These are phyloP conservation scores for Phrynosoma blainvillii DNA, from an alignment of 2,113 vertebrate genomes.

Conservation along the genomic window DNA sequence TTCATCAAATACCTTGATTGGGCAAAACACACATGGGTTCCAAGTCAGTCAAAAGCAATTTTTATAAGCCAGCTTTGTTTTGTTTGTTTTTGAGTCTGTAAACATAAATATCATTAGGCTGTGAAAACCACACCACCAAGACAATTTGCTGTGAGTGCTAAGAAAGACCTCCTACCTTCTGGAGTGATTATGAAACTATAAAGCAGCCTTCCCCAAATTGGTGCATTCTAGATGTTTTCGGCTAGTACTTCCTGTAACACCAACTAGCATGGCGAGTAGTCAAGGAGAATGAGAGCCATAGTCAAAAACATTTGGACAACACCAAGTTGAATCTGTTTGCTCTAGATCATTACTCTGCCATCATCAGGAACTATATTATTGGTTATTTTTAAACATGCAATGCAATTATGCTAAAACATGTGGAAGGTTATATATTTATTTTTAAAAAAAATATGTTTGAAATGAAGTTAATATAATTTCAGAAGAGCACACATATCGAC, in stretches of 20 bases:
- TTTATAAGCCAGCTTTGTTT: slow-evolving; percentile 2
- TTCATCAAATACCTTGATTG: slow-evolving; percentile 28
- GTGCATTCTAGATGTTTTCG: background rate
- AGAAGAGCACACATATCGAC: too few species aligned
- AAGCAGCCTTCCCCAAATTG: background rate
- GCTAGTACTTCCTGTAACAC: background rate
- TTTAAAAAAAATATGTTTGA: too few species aligned
- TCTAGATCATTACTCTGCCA: background rate
- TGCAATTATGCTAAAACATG: too few species aligned
- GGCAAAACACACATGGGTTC: background rate
- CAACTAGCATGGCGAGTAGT: background rate
- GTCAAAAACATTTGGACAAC: background rate
- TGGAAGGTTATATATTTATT: too few species aligned
- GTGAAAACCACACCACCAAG: slow-evolving; percentile 6
- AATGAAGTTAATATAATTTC: too few species aligned
- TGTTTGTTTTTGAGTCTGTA: background rate
- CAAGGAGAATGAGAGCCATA: background rate
- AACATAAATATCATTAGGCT: slow-evolving; percentile 14
- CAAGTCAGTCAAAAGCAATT: slow-evolving; percentile 9
- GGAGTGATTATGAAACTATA: background rate
- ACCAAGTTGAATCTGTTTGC: background rate
- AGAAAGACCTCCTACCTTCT: background rate
- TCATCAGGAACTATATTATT: background rate
- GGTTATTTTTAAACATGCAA: background rate
- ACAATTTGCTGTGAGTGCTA: background rate